Conservation (phyloP, 2,888 invertebrate species). For the Melitaea athalia region DNA sequence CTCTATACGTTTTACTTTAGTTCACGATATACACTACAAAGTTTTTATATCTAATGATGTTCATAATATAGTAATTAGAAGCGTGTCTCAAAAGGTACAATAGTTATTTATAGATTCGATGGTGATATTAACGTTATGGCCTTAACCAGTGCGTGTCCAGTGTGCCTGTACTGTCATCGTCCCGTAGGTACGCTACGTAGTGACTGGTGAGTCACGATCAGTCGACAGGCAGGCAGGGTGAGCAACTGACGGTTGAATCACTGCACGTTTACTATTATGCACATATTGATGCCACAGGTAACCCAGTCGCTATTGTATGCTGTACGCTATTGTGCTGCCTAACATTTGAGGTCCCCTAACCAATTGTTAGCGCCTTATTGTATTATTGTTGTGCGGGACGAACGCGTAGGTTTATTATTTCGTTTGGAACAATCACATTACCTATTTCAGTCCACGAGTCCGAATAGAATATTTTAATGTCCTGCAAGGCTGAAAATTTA, state of each 20-base stretch:
- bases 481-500: slow-evolving; percentile 3
- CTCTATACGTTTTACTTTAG: slow-evolving; percentile 59
- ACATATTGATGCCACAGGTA: slow-evolving; percentile 78
- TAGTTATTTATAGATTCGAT: not conserved
- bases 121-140: not conserved
- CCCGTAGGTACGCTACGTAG: slow-evolving; percentile 40
- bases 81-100: not conserved
- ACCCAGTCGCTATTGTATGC: slow-evolving; percentile 77
- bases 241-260: slow-evolving; percentile 53
- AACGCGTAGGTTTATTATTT: slow-evolving; percentile 61
- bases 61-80: not conserved
- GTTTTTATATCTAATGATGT: not conserved
- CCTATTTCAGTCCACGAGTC: slow-evolving; percentile 49
- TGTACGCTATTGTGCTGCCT: slow-evolving; percentile 73
- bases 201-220: slow-evolving; percentile 52
- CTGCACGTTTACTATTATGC: slow-evolving; percentile 70
- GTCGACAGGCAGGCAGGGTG: slow-evolving; percentile 55
- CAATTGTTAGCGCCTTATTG: slow-evolving; percentile 76
- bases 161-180: slow-evolving; percentile 50
- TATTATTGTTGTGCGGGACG: slow-evolving; percentile 61
- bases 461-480: slow-evolving; percentile 8
- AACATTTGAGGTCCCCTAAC: slow-evolving; percentile 73
- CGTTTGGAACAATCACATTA: slow-evolving; percentile 66
- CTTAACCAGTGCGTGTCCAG: not conserved
- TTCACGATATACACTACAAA: slow-evolving; percentile 45